Evolutionary conservation across 2,113 vertebrate species (phyloP).

Genomic region (Eleginops maclovinus): DNA sequence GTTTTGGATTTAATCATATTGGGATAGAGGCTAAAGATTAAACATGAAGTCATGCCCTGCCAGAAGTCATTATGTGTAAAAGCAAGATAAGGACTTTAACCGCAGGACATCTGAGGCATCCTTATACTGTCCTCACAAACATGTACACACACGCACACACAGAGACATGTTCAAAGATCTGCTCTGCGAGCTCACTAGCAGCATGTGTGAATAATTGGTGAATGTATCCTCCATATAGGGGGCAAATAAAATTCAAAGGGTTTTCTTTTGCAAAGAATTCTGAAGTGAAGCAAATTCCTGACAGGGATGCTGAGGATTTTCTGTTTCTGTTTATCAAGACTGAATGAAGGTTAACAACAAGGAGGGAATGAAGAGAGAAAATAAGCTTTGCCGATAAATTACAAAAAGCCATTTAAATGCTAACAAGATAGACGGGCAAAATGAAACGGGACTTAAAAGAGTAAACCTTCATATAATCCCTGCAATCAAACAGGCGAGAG

Average conservation of each 20-base stretch:
- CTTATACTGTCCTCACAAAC: neutral
- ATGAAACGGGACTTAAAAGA: constrained; percentile 50
- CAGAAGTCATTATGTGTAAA: constrained; percentile 44
- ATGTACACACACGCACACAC: neutral
- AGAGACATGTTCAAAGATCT: neutral
- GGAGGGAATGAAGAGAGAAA: neutral
- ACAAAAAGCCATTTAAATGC: constrained; percentile 68
- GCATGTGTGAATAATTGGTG: constrained; percentile 45
- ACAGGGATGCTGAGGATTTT: constrained; percentile 36
- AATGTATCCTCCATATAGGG: constrained; percentile 57
- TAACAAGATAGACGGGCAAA: constrained; percentile 56
- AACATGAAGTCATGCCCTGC: constrained; percentile 36
- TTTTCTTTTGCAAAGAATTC: constrained; percentile 19
- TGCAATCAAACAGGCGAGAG: constrained; percentile 45
- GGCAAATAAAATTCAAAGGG: constrained; percentile 29
- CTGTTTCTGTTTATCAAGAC: constrained; percentile 44
- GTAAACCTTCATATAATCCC: constrained; percentile 51
- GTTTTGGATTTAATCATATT: constrained; percentile 33
- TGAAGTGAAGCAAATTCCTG: constrained; percentile 34
- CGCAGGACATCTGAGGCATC: constrained; percentile 6
- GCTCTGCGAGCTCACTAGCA: constrained; percentile 2
- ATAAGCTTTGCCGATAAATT: constrained; percentile 55
- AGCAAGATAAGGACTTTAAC: constrained; percentile 57
- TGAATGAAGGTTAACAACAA: constrained; percentile 53
- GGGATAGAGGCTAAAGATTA: constrained; percentile 34